Evolutionary conservation across 2,888 invertebrate species (phyloP).

Genomic region (Dryococelus australis): DNA sequence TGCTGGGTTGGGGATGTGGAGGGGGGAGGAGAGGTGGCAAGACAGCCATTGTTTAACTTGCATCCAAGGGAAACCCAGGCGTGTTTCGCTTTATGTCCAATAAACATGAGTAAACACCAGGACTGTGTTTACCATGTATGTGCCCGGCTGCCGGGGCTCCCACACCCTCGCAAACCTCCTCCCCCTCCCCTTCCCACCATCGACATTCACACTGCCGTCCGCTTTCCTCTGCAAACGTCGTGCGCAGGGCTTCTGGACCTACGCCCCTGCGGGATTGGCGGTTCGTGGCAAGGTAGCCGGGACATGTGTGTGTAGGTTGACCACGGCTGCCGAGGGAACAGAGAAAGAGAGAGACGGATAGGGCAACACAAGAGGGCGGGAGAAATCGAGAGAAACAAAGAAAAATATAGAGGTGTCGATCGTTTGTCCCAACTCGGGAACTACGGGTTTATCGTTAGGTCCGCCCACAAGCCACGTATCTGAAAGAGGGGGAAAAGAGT

Average conservation of each 20-base stretch:
- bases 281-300: no score
- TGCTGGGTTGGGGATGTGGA: neutral
- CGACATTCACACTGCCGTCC: no score
- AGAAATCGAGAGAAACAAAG: neutral
- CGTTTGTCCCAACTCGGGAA: neutral
- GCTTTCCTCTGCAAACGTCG: no score
- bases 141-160: neutral
- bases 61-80: neutral
- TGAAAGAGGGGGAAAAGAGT: no score
- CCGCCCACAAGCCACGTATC: neutral
- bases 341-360: no score
- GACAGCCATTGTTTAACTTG: conserved; percentile 16
- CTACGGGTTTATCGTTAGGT: neutral
- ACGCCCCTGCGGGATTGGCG: no score
- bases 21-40: neutral
- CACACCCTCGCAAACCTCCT: neutral
- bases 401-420: neutral
- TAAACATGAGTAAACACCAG: neutral
- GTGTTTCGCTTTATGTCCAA: conserved; percentile 16
- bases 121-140: neutral
- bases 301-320: no score
- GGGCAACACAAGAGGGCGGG: no score
- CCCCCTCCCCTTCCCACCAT: no score
- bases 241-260: no score
- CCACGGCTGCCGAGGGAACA: neutral